Percentiles rank a stretch among this genome's conserved stretches.
Conservation (phyloP, 2,888 invertebrate species). For the Unio pictorum region DNA sequence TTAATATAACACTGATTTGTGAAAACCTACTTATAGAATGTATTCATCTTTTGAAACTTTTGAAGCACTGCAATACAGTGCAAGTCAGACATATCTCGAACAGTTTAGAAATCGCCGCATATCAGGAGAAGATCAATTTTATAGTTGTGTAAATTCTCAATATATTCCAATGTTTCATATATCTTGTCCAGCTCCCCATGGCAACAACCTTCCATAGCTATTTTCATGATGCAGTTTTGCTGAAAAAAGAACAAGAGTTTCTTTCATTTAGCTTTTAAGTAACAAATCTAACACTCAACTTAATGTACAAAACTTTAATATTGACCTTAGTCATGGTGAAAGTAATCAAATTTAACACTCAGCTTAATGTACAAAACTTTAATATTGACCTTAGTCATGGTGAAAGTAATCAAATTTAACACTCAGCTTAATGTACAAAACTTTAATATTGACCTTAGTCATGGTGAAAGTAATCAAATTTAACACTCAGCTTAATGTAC, state of each 20-base stretch:
- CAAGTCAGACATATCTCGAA: constrained; percentile 90
- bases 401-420: no score
- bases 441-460: no score
- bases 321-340: no score
- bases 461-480: no score
- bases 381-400: no score
- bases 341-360: neutral
- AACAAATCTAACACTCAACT: neutral
- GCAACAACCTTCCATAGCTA: constrained; percentile 95
- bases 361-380: no score
- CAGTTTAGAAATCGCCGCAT: constrained; percentile 98
- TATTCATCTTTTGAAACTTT: constrained; percentile 90
- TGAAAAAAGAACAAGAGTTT: constrained; percentile 2
- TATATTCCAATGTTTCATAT: constrained; percentile 85
- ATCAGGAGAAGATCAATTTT: constrained; percentile 94
- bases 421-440: no score
- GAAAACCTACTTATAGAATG: constrained; percentile 87
- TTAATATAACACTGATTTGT: neutral
- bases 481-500: no score
- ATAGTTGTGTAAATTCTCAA: constrained; percentile 82
- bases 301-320: no score
- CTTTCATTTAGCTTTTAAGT: neutral
- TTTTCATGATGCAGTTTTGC: constrained; percentile 50
- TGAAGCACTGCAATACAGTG: constrained; percentile 95
- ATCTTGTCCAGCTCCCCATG: constrained; percentile 98